Base-by-base conservation (phyloP, 2,888 invertebrate genomes). In the Meiosimyza platycephala region DNA sequence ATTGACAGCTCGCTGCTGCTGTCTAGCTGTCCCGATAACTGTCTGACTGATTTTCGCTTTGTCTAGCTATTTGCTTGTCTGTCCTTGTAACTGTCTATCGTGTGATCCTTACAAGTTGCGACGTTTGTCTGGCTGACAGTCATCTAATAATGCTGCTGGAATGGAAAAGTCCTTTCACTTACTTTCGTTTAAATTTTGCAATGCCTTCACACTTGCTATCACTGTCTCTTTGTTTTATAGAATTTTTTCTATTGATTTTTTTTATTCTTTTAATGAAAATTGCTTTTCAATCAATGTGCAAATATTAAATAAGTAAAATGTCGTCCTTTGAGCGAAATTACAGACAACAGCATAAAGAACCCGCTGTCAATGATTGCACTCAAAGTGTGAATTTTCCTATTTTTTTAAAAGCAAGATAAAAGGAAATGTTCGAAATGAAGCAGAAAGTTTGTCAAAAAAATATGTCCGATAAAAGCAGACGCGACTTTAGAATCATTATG, bases 211-310 rank as follows among this genome's bases (percentile, higher is more conserved):
- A 40, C 40, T 40, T 40, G 40, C 48, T 50, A 12, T n/a, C 16
- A 16, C 48, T 12, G 5, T 48, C 15, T 12, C 33, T 13, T 47
- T 63, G 16, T 57, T 15, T 71, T 54, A 33, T 33, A 15, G 3
- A 6, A 11, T 22, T 16, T 55, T 47, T 22, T 52, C 50, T 18
- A 62, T 33, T 55, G 51, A 64, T 72, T 74, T 67, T n/a, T 54
- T 62, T 72, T 28, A 40, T 28, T 72, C 28, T 71, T 73, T 63
- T 75, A 72, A 72, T 71, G 71, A 75, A 80, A 79, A 81, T 81
- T 80, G 80, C 79, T 80, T 82, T 81, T 74, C 70, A 76, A 81
- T 78, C 79, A 78, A 77, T 57, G 60, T 66, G 69, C 65, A 73
- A 73, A 73, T 73, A 73, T 65, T 73, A 70, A 65, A 73, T 57